Evolutionary conservation across 2,797 vertebrate genomes (phyloP), one percentile per base, ranked within the genome.

Genomic region (Darevskia nairensis): DNA sequence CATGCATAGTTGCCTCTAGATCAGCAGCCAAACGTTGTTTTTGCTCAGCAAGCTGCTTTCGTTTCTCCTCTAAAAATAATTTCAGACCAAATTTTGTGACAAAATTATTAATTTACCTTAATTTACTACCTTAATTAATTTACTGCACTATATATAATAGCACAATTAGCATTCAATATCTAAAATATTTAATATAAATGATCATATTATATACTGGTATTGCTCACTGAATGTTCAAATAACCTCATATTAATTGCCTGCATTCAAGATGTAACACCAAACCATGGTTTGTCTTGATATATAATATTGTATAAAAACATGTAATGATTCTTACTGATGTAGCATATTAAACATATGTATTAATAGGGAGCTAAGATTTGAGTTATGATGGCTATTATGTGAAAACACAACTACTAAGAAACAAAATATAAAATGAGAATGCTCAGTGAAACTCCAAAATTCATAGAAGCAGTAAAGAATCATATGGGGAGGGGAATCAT

Each of bases 31-130:
- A 79, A 59, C 29, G 74, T 69, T 17, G 46, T 50, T n/a, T 88
- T 55, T 84, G 74, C 10, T 71, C 74, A 88, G 74, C 44, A n/a
- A 88, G 27, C 27, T 88, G 61, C 4, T 84, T 71, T 41, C 66
- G 74, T 71, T 59, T 84, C 25, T 61, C 11, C 29, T 78, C 87
- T 88, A 59, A 9, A 88, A 84, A 84, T 69, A 39, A 88, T 78
- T 84, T 84, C 27, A 88, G 61, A 55, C 10, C 25, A 61, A 61
- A 87, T 64, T 44, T 81, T 29, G 64, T 75, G 32, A 35, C 11
- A 9, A 75, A 66, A n/a, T 23, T 23, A 23, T 61, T 74, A 81
- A 55, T 35, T 8, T 71, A n/a, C 72, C 46, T 74, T 75, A 19
- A 55, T 55, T 55, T 55, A 55, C 10, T 55, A 55, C 50, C 50